Evolutionary conservation across 2,888 invertebrate genomes (phyloP), one percentile per base, ranked within the genome.

Genomic region (Uropetala carovei): DNA sequence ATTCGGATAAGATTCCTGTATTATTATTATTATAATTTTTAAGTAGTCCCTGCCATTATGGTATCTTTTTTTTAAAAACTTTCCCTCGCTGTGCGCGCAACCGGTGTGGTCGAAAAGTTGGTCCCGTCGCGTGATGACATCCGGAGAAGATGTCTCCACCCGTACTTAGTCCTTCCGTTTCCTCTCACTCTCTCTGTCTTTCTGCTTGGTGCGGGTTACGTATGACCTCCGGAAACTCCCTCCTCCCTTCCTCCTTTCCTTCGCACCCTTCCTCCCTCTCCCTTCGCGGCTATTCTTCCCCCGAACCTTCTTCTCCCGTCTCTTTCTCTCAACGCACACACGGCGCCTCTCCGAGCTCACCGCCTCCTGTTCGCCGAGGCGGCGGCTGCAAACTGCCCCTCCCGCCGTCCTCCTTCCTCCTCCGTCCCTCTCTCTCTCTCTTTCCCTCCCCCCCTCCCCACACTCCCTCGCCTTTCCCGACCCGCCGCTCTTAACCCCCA

Each of bases 331-430:
- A n/a, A 43, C 43, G 43, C 83, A n/a, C 83, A 16, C 43, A 75
- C 22, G 75, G 10, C 60, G 59, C 30, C 60, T 60, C 30, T 60
- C 86, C 86, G 22, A 60, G 89, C 89, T 89, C 64, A 68, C 89
- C 89, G 89, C 89, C 89, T 89, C 64, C 68, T 30, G 64, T 30
- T 89, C 89, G 43, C 64, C 30, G 68, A 68, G 64, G 89, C 89
- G 43, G 89, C 89, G 64, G 89, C 89, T 89, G 30, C 89, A 43
- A 64, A 89, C 89, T 89, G 89, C 83, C 83, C 83, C 83, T 57
- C 83, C 83, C 83, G 56, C 83, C 43, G n/a, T 64, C 64, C 5
- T 64, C 64, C n/a, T n/a, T 83, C 56, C n/a, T 43, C 56, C 56
- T n/a, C 18, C 0, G 10, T 43, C 89, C 60, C 59, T 43, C 89